These are phyloP conservation scores for Abramis brama DNA, from an alignment of 2,113 vertebrate genomes.

Conservation along the genomic window DNA sequence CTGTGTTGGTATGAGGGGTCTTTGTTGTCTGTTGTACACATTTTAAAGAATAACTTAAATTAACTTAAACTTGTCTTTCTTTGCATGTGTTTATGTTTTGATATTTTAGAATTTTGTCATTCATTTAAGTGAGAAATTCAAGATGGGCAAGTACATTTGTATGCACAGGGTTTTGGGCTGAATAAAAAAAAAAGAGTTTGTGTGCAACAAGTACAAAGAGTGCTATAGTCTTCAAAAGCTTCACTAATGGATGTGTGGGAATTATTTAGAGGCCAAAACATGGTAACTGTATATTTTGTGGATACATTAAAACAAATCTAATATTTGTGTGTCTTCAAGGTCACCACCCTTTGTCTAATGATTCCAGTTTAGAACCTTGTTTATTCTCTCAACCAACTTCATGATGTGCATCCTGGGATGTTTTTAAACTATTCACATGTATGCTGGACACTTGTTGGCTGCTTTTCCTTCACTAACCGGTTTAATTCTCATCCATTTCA, in stretches of 20 bases:
- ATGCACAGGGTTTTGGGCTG: not conserved
- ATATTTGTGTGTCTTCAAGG: too few species aligned
- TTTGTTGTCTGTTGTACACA: constrained; percentile 1
- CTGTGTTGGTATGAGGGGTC: not conserved
- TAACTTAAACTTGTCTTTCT: too few species aligned
- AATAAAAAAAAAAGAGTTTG: not conserved
- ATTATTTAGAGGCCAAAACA: not conserved
- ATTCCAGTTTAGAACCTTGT: not conserved
- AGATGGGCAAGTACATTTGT: not conserved
- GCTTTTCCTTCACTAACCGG: too few species aligned
- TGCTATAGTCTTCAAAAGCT: not conserved
- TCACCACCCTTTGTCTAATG: not conserved
- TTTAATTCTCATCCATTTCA: too few species aligned
- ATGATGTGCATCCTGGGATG: not conserved
- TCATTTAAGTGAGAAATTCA: not conserved
- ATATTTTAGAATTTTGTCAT: not conserved
- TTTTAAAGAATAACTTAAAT: not conserved
- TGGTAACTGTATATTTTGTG: not conserved
- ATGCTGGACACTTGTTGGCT: not conserved
- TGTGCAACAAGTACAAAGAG: not conserved
- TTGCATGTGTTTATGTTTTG: not conserved
- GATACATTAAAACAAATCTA: too few species aligned
- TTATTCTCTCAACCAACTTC: not conserved
- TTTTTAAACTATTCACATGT: not conserved
- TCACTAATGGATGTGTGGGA: not conserved